Evolutionary conservation across 2,888 invertebrate genomes (phyloP).

Genomic region (Folsomia candida): DNA sequence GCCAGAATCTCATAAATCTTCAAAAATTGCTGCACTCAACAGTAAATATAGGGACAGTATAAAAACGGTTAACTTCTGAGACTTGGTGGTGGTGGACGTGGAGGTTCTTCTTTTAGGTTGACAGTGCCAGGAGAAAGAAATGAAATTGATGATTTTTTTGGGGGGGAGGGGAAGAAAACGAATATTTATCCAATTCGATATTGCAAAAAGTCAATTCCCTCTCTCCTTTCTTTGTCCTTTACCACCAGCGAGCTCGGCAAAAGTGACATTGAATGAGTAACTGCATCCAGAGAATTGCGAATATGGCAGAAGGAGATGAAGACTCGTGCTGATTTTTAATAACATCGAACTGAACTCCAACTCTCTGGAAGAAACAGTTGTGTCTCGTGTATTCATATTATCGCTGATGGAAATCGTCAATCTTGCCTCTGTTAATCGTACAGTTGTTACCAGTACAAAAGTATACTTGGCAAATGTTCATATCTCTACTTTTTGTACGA

Average conservation of each 20-base stretch:
- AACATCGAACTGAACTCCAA: neutral
- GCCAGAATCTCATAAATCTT: constrained; percentile 1
- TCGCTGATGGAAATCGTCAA: neutral
- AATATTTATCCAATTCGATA: neutral
- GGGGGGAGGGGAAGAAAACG: too few relatives aligned
- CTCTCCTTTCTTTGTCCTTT: neutral
- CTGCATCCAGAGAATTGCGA: neutral
- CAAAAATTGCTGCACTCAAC: neutral
- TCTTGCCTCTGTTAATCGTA: neutral
- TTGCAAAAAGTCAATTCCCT: neutral
- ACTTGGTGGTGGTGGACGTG: neutral
- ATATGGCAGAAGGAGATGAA: neutral
- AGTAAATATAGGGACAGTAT: neutral
- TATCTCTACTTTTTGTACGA: neutral
- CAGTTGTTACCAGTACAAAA: neutral
- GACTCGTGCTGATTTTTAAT: neutral
- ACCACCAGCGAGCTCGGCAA: neutral
- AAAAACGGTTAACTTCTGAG: neutral
- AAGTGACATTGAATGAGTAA: neutral
- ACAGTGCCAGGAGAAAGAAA: neutral
- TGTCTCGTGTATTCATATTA: neutral
- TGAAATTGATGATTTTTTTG: neutral
- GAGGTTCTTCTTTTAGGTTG: too few relatives aligned
- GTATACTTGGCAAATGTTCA: neutral
- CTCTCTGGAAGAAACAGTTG: neutral